Evolutionary conservation across 2,888 invertebrate species (phyloP), one percentile per base, ranked within the genome.

Genomic region (Furcula furcula): DNA sequence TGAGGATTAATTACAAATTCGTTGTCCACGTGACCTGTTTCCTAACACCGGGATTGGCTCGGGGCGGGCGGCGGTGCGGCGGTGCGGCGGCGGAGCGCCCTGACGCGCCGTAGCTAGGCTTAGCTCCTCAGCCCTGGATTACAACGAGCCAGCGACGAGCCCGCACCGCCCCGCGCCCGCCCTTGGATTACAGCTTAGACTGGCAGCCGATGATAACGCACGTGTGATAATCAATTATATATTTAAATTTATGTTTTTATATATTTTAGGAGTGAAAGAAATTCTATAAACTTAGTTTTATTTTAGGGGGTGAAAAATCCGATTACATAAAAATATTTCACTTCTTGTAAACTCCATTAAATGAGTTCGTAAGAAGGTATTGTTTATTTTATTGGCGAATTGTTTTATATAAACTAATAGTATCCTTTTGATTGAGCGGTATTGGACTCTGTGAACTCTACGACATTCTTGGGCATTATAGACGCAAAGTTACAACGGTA

Each of bases 1-100:
- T 47, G 34, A 26, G 49, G 65, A 63, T 63, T 67, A 61, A 69
- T 66, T 67, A 64, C 54, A 55, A 55, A 67, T 65, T 62, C 64
- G 46, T 37, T 34, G 34, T 19, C 50, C 41, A 35, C 62, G 68
- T 68, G 68, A 47, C 58, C 26, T 22, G 52, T 38, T 51, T 48
- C 29, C 44, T 46, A 47, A 55, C 52, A 34, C 45, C 40, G 26
- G 57, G 66, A 53, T 67, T 52, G 40, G n/a, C n/a, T n/a, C n/a
- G n/a, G n/a, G n/a, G n/a, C n/a, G n/a, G n/a, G n/a, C n/a, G n/a
- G n/a, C n/a, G n/a, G n/a, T n/a, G n/a, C n/a, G n/a, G n/a, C n/a
- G n/a, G n/a, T n/a, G n/a, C n/a, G n/a, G n/a, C n/a, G n/a, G 28
- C 19, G 10, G 18, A 9, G 2, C 23, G 22, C 12, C 25, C 10